Base-by-base conservation (phyloP, 2,113 vertebrate species). In the Heteronetta atricapilla region DNA sequence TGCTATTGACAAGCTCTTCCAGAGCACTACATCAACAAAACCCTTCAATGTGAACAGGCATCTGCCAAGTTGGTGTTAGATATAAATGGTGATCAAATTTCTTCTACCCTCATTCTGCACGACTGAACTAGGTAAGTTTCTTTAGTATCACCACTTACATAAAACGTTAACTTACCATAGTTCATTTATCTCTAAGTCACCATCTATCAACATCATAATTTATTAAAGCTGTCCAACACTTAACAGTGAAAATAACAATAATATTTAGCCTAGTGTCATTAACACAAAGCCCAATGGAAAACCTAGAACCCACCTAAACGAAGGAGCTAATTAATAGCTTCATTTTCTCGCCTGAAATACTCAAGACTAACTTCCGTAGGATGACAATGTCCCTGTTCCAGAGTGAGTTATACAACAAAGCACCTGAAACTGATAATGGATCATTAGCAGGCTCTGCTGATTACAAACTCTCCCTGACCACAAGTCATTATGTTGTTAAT, bases 1-100 rank as follows among this genome's bases (percentile, higher is more conserved):
- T 97, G 93, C 96, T 96, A 96, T 88, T 73, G 78, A 85, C 66
- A 94, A 87, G 88, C 90, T 92, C 67, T 89, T 87, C 69, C 62
- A 94, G 67, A 82, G 11, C 85, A 82, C 70, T 36, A 68, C 60
- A 81, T n/a, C 88, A 63, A 74, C 25, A 33, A 70, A 60, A 79
- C 28, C 81, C 23, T 88, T 76, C 82, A 1, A 7, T 70, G 74
- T 74, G n/a, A 89, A 70, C 0, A 83, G 64, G 79, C 69, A 22
- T 90, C 38, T 48, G 82, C 36, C 55, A 85, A 67, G 62, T 70
- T 44, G 50, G 50, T 74, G 70, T 58, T 42, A 22, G 14, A 20
- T 25, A 60, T 52, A 82, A 53, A 66, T 6, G 58, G 70, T 42
- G 56, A 80, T 29, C 21, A 48, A 44, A 82, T 76, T 73, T 82